Percentiles rank a stretch among this genome's conserved stretches.
These are phyloP conservation scores for Dascillus cervinus DNA, from an alignment of 2,888 invertebrate species.

Conservation along the genomic window DNA sequence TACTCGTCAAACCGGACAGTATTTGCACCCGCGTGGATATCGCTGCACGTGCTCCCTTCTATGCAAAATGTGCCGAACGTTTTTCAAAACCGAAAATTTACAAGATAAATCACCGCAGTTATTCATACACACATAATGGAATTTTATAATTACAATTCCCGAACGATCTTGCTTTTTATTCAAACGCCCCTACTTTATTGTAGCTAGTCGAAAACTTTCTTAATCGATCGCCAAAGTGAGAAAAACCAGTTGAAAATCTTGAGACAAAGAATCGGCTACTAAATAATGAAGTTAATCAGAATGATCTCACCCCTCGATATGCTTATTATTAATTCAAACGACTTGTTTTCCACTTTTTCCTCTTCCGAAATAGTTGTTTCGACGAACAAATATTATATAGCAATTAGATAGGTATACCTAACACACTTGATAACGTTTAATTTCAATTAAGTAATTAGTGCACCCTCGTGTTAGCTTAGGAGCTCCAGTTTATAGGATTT, in stretches of 20 bases:
- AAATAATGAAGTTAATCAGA: conserved; percentile 9
- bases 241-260: conserved; percentile 8
- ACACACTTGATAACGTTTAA: conserved; percentile 16
- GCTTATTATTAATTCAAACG: no score
- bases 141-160: no score
- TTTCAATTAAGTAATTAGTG: conserved; percentile 22
- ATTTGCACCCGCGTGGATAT: conserved; percentile 11
- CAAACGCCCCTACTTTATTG: conserved; percentile 7
- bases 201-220: conserved; percentile 7
- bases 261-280: conserved; percentile 7
- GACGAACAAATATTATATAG: no score
- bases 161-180: no score
- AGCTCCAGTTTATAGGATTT: conserved; percentile 17
- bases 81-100: not conserved
- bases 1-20: conserved; percentile 20
- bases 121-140: no score
- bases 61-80: not conserved
- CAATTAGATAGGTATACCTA: no score
- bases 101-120: no score
- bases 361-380: no score
- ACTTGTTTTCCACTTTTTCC: no score
- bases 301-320: conserved; percentile 8
- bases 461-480: conserved; percentile 14
- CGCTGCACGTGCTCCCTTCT: no score
- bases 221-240: conserved; percentile 9